Base-by-base conservation (phyloP, 2,113 vertebrate species). In the Austrofundulus limnaeus region DNA sequence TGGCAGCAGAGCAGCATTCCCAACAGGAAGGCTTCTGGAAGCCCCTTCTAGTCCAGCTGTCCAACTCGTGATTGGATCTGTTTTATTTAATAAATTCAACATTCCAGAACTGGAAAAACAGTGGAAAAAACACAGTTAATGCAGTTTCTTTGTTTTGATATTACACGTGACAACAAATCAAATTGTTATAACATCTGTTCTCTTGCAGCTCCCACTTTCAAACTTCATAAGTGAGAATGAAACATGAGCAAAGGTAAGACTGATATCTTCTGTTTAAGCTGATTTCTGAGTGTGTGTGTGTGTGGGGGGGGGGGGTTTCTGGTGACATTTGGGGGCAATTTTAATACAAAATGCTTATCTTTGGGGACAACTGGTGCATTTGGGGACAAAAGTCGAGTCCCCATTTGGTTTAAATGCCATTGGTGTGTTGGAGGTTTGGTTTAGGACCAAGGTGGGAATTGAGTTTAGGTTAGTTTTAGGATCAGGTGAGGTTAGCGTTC, bases 171-270 rank as follows among this genome's bases (percentile, higher is more conserved):
- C 42, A 45, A n/a, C 17, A 14, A 5, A 19, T 45, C 5, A 69
- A 45, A 45, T 48, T 67, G n/a, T 57, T 50, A 37, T 79, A 61
- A 73, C 65, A 75, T 70, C 10, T 48, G 28, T 15, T 79, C 42
- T 73, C n/a, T 78, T 87, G 53, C 82, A 90, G 89, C 72, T 87
- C 81, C 76, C 77, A 65, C 63, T 75, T 85, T 75, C 23, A 65
- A 68, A 63, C 76, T 82, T 81, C 58, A 63, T 41, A 42, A 57
- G 69, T 31, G 39, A 82, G 59, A 51, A 87, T 88, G 80, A 86
- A 78, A 71, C 85, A 89, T 89, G 89, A 80, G 54, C 81, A 82
- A 86, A 89, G 86, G 89, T 90, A 88, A 61, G 72, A 42, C 37
- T 17, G n/a, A 20, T 37, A 2, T 25, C 47, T 69, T 31, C 23